These are phyloP conservation scores for Helicoverpa zea DNA, from an alignment of 1,140 invertebrate species.

Conservation along the genomic window DNA sequence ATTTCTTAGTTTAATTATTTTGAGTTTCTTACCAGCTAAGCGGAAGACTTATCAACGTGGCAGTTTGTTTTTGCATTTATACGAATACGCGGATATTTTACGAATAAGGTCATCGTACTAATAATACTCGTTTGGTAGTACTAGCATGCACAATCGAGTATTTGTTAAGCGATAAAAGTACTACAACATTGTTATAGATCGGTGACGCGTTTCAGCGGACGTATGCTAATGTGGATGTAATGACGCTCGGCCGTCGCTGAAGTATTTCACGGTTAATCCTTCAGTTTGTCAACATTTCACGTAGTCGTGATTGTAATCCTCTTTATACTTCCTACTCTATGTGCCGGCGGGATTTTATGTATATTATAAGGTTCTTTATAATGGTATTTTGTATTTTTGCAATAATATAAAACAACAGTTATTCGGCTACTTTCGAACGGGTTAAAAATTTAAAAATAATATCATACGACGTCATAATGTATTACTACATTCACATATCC, in stretches of 20 bases:
- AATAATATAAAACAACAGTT: no score
- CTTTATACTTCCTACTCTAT: neutral
- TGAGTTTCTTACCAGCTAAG: constrained; percentile 11
- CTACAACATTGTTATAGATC: constrained; percentile 28
- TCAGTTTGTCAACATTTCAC: constrained; percentile 2
- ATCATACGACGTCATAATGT: no score
- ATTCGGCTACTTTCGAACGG: no score
- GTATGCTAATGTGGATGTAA: neutral
- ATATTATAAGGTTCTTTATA: no score
- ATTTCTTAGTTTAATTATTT: constrained; percentile 1
- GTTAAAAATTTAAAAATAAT: no score
- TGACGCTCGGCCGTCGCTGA: constrained; percentile 5
- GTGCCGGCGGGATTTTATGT: neutral
- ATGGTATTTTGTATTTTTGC: no score
- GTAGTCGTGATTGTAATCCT: neutral
- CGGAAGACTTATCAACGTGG: neutral
- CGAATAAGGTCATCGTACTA: neutral
- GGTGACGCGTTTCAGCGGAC: neutral
- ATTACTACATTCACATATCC: neutral
- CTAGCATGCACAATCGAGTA: neutral
- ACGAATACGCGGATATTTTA: neutral
- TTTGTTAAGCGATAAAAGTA: constrained; percentile 1
- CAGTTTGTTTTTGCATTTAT: neutral
- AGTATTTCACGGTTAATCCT: constrained; percentile 3
- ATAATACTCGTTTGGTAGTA: neutral